Conservation (phyloP, 2,888 invertebrate species). For the Limnephilus rhombicus region DNA sequence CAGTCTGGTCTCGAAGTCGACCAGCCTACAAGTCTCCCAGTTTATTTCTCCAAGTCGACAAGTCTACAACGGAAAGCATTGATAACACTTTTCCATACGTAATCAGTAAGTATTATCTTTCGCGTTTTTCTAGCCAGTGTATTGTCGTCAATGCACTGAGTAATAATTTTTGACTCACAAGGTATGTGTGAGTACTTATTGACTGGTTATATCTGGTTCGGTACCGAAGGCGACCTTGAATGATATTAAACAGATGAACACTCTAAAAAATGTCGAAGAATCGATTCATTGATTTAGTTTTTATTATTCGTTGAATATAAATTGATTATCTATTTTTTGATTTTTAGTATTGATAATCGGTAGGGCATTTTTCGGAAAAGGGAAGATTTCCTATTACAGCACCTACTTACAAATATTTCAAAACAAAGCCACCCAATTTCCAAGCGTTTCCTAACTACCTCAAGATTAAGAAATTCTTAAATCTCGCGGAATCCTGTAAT, state of each 20-base stretch:
- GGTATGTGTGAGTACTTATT: neutral
- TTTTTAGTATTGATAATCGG: no score
- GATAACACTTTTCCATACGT: neutral
- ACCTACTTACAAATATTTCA: no score
- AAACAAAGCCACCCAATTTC: no score
- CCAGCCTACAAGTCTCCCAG: neutral
- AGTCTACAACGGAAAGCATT: neutral
- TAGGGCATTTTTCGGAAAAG: no score
- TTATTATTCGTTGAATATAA: no score
- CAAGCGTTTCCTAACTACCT: no score
- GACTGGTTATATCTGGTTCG: neutral
- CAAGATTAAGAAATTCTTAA: no score
- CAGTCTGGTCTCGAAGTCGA: no score
- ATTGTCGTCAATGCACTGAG: neutral
- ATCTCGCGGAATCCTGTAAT: no score
- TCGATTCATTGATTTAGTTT: neutral
- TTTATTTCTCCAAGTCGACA: neutral
- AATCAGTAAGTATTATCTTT: neutral
- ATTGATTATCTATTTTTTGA: no score
- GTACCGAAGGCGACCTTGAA: neutral
- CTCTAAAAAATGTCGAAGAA: neutral
- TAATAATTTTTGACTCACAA: neutral
- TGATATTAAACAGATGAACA: neutral
- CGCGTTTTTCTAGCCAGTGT: neutral
- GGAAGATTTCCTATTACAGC: no score